phyloP scores from a whole-genome alignment of 2,797 vertebrate species.

The Macropus fuliginosus region DNA sequence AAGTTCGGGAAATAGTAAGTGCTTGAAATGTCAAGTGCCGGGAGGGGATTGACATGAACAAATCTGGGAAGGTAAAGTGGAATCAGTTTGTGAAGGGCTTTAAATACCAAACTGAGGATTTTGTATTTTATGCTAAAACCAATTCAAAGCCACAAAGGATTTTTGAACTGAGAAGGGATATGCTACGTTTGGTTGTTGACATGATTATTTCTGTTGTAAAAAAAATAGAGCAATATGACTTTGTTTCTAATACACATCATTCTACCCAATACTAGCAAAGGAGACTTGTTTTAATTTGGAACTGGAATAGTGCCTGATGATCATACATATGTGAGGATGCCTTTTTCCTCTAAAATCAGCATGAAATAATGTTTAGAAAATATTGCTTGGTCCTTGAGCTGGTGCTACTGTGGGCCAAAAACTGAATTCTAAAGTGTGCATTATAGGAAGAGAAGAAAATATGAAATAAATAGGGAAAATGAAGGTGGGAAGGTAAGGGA shows the following conservation, averaged over 20 bases:
- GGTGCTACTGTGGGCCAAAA: background rate
- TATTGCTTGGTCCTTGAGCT: background rate
- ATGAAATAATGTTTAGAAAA: background rate
- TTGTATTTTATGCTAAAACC: background rate
- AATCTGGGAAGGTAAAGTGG: background rate
- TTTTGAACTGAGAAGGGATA: background rate
- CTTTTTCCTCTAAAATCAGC: background rate
- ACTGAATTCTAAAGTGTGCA: background rate
- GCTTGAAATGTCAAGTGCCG: background rate
- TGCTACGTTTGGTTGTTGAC: background rate
- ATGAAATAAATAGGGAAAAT: background rate
- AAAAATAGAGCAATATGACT: background rate
- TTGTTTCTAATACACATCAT: background rate
- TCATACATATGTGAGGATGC: accelerated
- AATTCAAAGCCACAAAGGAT: background rate
- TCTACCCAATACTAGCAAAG: background rate
- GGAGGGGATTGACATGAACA: background rate
- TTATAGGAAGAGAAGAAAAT: background rate
- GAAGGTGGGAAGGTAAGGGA: background rate
- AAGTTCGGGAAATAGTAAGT: background rate
- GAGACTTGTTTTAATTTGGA: constrained; percentile 8
- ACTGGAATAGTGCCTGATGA: constrained; percentile 14
- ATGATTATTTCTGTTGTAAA: background rate
- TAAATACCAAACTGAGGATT: background rate
- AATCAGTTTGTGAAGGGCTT: background rate